Base-by-base conservation (phyloP, 1,140 invertebrate species). In the Nasonia vitripennis region DNA sequence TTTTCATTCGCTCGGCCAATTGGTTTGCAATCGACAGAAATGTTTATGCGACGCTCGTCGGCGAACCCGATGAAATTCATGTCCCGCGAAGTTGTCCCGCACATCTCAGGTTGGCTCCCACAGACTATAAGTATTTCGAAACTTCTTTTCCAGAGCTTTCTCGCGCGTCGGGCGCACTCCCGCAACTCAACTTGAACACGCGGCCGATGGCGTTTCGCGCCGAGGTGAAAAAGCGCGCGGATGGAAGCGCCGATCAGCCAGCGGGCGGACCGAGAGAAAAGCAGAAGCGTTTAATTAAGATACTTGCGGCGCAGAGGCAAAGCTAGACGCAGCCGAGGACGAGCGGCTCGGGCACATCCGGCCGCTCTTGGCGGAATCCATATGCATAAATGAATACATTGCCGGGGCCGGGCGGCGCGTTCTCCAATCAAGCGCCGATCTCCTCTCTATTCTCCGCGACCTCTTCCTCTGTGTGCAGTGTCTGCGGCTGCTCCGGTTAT, bases 301-400 rank as follows among this genome's bases (percentile, higher is more conserved):
- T 51, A 51, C 55, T 78, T 51, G 37, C 73, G 75, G 23, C 10
- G 45, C 34, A 37, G 34, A 27, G 27, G 31, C 75, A 75, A 41
- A 71, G 70, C 70, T 17, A 12, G 41, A 34, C 0, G 48, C 34
- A 6, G 34, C 3, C 34, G 34, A 27, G 27, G 27, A 37, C 34
- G 34, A 37, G 34, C 34, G 34, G 34, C 34, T 37, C 34, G 34
- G 34, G 34, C 6, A 20, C n/a, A n/a, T 10, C n/a, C 34, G 17
- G 45, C 23, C 34, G 9, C 62, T 48, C n/a, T 75, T 37, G 3
- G 2, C 81, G 78, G 89, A 90, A 90, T 90, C 88, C 88, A 90
- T 90, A 90, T 90, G 88, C 89, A 90, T 90, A 89, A 87, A 90
- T 90, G 88, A 90, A 90, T 90, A 90, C 86, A 90, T 90, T 90